Base-by-base conservation (phyloP, 2,888 invertebrate genomes). In the Mellilla xanthometata region DNA sequence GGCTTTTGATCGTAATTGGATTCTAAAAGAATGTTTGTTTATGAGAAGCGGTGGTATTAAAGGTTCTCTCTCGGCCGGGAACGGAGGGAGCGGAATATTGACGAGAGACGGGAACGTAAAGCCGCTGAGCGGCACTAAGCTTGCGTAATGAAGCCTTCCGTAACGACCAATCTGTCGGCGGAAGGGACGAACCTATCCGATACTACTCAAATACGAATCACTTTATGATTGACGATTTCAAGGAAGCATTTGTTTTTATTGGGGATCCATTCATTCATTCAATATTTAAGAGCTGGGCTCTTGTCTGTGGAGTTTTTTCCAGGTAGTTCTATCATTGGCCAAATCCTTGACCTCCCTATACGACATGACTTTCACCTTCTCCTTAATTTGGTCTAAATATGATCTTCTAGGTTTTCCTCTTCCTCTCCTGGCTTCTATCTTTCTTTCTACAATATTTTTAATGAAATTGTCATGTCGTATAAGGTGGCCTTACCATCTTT, bases 101-200 rank as follows among this genome's bases (percentile, higher is more conserved):
- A 60, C 62, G 60, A 62, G 57, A 70, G 64, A 66, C 70, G 70
- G 62, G 65, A 61, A 51, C 54, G 58, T 65, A 64, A 72, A 72
- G 62, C 61, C 62, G 58, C 54, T 47, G 56, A 62, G 66, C 66
- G 50, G 36, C 45, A 45, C 58, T 65, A 65, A 71, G 65, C 72
- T 54, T 51, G 47, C 61, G 56, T 78, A 81, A 82, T 76, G 74
- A 76, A 79, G 62, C 68, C 60, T 65, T 68, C 33, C 66, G 54
- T 65, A 73, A 71, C 66, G 59, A 54, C 63, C 69, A 68, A 70
- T 71, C 62, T 54, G 49, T 34, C 55, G 58, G 45, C 50, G 52
- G 52, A 60, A 67, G 60, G 56, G 46, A 58, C 28, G 36, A 12
- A 43, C 61, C 71, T 63, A 58, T 65, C 58, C 63, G 56, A 39